Percentiles rank a stretch among this genome's conserved stretches.
These are phyloP conservation scores for Bergia sp. DNA, from an alignment of 92 coral and sea anemone genomes.

Conservation along the genomic window DNA sequence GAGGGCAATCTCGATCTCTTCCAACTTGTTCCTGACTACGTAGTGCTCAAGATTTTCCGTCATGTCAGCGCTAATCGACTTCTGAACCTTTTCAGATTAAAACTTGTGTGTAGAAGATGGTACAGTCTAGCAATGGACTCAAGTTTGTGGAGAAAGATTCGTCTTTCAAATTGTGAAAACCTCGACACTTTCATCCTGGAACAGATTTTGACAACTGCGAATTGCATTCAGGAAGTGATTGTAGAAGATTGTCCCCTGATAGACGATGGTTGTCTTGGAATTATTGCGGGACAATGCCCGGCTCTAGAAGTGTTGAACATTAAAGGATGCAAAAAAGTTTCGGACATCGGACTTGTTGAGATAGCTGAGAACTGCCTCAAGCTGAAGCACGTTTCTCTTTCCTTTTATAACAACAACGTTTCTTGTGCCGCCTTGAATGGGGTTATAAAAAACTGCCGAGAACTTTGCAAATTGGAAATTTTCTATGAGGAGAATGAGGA, in stretches of 20 bases:
- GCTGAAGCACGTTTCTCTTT: conserved; percentile 36
- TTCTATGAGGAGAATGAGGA: conserved; percentile 61
- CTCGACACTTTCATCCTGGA: conserved; percentile 50
- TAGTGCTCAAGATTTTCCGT: conserved; percentile 64
- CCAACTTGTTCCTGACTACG: conserved; percentile 62
- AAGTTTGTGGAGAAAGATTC: conserved; percentile 68
- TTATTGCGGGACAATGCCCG: conserved; percentile 61
- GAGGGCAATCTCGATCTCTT: conserved; percentile 2
- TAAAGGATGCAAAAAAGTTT: conserved; percentile 53
- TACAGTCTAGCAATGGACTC: conserved; percentile 61
- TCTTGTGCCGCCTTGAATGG: conserved; percentile 50
- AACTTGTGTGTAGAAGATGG: conserved; percentile 76
- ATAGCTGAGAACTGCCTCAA: conserved; percentile 50
- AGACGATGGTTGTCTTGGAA: conserved; percentile 62
- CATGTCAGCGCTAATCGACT: conserved; percentile 59
- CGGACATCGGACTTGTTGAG: conserved; percentile 54
- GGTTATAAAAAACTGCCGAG: conserved; percentile 48
- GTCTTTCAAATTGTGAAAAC: conserved; percentile 63
- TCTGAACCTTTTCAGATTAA: conserved; percentile 64
- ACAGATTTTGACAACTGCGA: conserved; percentile 59
- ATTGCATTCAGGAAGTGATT: conserved; percentile 59
- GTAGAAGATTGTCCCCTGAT: conserved; percentile 57
- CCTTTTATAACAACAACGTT: conserved; percentile 45
- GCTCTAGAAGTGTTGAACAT: conserved; percentile 56
- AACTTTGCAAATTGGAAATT: conserved; percentile 54